Evolutionary conservation across 2,113 vertebrate genomes (phyloP).

Genomic region (Tachuris rubrigastra): DNA sequence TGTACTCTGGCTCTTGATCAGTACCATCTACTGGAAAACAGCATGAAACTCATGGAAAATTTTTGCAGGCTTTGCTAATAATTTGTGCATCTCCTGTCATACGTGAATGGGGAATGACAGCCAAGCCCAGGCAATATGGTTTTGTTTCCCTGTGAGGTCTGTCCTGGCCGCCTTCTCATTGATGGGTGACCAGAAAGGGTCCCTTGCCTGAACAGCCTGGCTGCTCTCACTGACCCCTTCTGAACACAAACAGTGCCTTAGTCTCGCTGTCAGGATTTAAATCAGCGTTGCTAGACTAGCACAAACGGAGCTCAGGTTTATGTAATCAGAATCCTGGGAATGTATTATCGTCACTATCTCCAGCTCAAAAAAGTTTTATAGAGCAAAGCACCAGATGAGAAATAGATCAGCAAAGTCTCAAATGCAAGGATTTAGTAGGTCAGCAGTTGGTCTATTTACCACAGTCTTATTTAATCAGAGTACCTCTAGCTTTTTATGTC

Average conservation of each 20-base stretch:
- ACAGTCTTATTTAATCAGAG: slow-evolving; percentile 19
- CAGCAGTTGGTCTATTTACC: slow-evolving; percentile 43
- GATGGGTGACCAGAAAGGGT: neutral
- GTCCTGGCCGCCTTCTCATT: neutral
- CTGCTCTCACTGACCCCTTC: neutral
- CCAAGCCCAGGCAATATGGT: neutral
- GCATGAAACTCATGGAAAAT: slow-evolving; percentile 41
- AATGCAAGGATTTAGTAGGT: slow-evolving; percentile 22
- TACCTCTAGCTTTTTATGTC: slow-evolving; percentile 35
- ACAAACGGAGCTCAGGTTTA: neutral
- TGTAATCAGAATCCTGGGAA: slow-evolving; percentile 36
- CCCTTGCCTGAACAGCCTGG: neutral
- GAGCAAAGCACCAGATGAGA: slow-evolving; percentile 32
- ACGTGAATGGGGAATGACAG: slow-evolving; percentile 16
- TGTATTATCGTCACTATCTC: neutral
- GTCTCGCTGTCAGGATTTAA: neutral
- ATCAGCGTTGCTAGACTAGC: neutral
- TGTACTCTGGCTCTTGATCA: slow-evolving; percentile 65
- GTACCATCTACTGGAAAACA: slow-evolving; percentile 51
- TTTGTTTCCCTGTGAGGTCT: slow-evolving; percentile 1
- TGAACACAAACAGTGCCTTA: neutral
- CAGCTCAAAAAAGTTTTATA: neutral
- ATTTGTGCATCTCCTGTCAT: slow-evolving; percentile 47
- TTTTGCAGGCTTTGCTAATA: slow-evolving; percentile 50
- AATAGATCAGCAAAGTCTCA: slow-evolving; percentile 22